Conservation (phyloP, 2,797 vertebrate genomes). For the Danio albolineatus region DNA sequence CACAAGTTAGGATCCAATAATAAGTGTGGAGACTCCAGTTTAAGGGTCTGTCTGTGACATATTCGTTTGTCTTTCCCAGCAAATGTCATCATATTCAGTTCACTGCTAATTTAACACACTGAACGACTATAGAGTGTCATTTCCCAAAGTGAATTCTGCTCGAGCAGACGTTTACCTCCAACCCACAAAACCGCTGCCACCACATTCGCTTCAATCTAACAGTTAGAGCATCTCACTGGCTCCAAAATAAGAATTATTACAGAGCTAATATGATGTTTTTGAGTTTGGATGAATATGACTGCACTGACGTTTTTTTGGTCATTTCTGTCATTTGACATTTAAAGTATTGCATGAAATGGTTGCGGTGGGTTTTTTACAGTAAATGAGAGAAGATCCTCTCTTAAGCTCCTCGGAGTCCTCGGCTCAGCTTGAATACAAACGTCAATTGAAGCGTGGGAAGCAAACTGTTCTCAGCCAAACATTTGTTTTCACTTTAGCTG, state of each 20-base stretch:
- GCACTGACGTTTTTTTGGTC: too few species aligned
- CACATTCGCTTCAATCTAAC: neutral
- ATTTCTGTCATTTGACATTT: too few species aligned
- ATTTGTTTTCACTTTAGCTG: constrained; percentile 42
- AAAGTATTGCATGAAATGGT: neutral
- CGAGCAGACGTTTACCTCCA: constrained; percentile 13
- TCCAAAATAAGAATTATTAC: constrained; percentile 7
- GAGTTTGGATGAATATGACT: neutral
- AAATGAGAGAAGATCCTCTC: constrained; percentile 25
- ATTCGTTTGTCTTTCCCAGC: constrained; percentile 36
- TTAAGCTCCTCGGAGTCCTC: neutral
- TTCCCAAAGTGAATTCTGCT: constrained; percentile 1
- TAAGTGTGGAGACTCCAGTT: constrained; percentile 26
- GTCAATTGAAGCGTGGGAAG: constrained; percentile 44
- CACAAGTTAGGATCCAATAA: constrained; percentile 62
- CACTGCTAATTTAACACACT: constrained; percentile 47
- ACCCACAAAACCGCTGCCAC: constrained; percentile 12
- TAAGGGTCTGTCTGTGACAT: constrained; percentile 20
- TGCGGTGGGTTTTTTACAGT: neutral
- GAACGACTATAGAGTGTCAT: constrained; percentile 37
- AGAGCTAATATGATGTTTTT: neutral
- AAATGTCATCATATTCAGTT: constrained; percentile 57
- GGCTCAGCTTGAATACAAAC: constrained; percentile 13
- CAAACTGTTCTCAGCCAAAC: constrained; percentile 29
- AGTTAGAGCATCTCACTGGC: neutral